Base-by-base conservation (phyloP, 2,113 vertebrate species). In the Rhagologus leucostigma region DNA sequence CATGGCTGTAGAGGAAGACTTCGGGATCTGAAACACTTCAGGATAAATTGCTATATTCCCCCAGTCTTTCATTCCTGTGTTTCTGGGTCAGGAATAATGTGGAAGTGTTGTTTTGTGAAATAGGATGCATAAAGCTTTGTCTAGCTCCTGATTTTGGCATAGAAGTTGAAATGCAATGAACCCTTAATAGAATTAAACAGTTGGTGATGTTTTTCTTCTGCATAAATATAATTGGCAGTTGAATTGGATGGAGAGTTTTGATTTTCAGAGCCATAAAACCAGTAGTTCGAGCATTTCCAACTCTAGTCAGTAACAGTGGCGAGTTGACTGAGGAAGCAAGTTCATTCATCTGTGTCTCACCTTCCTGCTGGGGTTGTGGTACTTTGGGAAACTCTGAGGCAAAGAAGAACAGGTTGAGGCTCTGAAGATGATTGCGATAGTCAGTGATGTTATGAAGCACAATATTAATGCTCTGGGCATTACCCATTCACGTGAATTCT, bases 201-300 rank as follows among this genome's bases (percentile, higher is more conserved):
- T 8, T 37, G 19, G 9, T 53, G 35, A 16, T 41, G 17, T 14
- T 94, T 82, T 93, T 65, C 53, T 90, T 39, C 23, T 24, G 17
- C 1, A 0, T 24, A 0, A 22, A 7, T 52, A 33, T 35, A 39
- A 29, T 12, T n/a, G 27, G 11, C 7, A 8, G 7, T 44, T 29
- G 30, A 49, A 70, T 13, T 56, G 10, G 24, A n/a, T 16, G 13
- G 29, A 56, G 24, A 39, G 17, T 47, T 94, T 71, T 75, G 39
- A 44, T 84, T 56, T 74, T 41, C 35, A 87, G 65, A 68, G 62
- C 37, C 35, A 71, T 42, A 53, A 91, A 65, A n/a, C 0, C 7
- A 16, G 12, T 16, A 39, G 10, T 46, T 47, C 63, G 49, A 60
- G 53, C 46, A 12, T 76, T 95, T 39, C 53, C 0, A 7, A 7